Percentiles rank a stretch among this genome's conserved stretches.
These are phyloP conservation scores for Caenorhabditis brenneri DNA, from an alignment of 1,140 invertebrate genomes.

Conservation along the genomic window DNA sequence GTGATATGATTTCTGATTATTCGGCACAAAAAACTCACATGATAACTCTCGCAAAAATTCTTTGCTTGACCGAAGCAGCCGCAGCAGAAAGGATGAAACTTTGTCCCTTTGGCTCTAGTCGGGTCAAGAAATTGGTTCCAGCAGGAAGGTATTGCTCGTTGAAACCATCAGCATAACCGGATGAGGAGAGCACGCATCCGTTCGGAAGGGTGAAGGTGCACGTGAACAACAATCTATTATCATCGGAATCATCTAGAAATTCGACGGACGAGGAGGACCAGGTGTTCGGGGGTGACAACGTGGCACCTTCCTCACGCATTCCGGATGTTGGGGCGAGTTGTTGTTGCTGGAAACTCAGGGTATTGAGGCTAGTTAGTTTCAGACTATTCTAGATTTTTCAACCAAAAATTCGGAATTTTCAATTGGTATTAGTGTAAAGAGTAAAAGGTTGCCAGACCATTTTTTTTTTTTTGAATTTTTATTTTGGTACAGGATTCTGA, in stretches of 20 bases:
- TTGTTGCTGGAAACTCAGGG: neutral
- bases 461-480: too few species aligned
- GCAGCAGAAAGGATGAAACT: slow-evolving; percentile 48
- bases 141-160: slow-evolving; percentile 28
- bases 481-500: too few species aligned
- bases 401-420: too few species aligned
- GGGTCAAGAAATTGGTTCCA: slow-evolving; percentile 32
- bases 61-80: slow-evolving; percentile 38
- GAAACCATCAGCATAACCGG: neutral
- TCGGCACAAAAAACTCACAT: slow-evolving; percentile 16
- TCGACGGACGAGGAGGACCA: slow-evolving; percentile 37
- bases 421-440: too few species aligned
- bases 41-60: slow-evolving; percentile 45
- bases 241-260: slow-evolving; percentile 1
- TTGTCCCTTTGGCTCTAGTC: slow-evolving; percentile 47
- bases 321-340: neutral
- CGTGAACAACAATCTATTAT: slow-evolving; percentile 9
- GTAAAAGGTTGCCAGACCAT: too few species aligned
- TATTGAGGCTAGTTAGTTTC: too few species aligned
- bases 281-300: slow-evolving; percentile 49
- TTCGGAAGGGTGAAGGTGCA: neutral
- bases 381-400: too few species aligned
- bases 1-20: neutral
- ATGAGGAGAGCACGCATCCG: slow-evolving; percentile 11
- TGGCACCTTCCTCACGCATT: slow-evolving; percentile 46